A percentile compares a stretch with the other conserved stretches of the same genome.
phyloP scores from a whole-genome alignment of 1,140 invertebrate genomes.

The Tachypleus tridentatus region DNA sequence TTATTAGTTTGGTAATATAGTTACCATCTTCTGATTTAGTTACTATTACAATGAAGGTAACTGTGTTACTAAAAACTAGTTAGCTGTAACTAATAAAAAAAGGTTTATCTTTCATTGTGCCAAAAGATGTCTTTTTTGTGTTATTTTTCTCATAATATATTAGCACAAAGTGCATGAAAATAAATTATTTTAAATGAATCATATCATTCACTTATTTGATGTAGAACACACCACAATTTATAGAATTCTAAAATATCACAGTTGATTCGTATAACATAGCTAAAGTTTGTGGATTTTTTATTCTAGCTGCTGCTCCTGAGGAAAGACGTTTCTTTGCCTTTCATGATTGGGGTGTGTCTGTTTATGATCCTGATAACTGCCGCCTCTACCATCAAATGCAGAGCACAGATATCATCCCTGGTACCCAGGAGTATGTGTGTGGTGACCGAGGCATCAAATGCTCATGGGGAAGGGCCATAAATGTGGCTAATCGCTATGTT shows the following conservation, averaged over 20 bases:
- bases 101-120: too few species aligned
- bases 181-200: too few species aligned
- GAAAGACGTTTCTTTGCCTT: slow-evolving; percentile 60
- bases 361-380: slow-evolving; percentile 59
- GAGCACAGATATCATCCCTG: slow-evolving; percentile 57
- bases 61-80: too few species aligned
- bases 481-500: slow-evolving; percentile 57
- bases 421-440: slow-evolving; percentile 59
- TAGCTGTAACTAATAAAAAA: too few species aligned
- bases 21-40: too few species aligned
- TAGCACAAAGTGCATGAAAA: too few species aligned
- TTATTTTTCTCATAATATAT: too few species aligned
- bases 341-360: slow-evolving; percentile 60
- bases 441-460: slow-evolving; percentile 50
- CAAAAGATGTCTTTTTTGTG: too few species aligned
- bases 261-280: background rate
- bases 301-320: slow-evolving; percentile 45
- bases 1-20: too few species aligned
- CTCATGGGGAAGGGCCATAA: slow-evolving; percentile 62
- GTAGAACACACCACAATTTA: too few species aligned
- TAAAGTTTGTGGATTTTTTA: slow-evolving; percentile 15
- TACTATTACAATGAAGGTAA: too few species aligned
- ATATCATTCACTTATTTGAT: too few species aligned
- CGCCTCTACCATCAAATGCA: slow-evolving; percentile 56
- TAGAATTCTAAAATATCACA: background rate